phyloP scores from a whole-genome alignment of 2,113 vertebrate species.

The Copsychus sechellarum region DNA sequence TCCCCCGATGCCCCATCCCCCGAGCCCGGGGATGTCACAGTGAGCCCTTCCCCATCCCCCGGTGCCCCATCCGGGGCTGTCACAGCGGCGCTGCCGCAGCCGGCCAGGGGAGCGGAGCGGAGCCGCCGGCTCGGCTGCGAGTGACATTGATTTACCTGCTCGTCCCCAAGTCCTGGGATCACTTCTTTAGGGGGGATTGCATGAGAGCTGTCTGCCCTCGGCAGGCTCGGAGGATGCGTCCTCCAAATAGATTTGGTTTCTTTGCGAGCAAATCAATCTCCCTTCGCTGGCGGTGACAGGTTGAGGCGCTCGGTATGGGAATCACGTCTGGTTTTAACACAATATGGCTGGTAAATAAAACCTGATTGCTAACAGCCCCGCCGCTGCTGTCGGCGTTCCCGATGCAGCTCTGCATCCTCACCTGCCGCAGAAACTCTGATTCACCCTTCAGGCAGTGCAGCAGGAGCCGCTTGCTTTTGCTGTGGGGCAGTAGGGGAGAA shows the following conservation, averaged over 20 bases:
- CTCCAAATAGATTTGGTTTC: not conserved
- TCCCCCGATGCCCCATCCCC: too few relatives aligned
- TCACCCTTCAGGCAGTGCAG: not conserved
- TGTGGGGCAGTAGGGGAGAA: not conserved
- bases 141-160: not conserved
- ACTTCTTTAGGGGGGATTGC: not conserved
- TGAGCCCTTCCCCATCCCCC: not conserved
- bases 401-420: slow-evolving; percentile 36
- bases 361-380: slow-evolving; percentile 14
- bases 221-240: not conserved
- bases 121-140: not conserved
- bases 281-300: not conserved
- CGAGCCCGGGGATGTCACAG: too few relatives aligned
- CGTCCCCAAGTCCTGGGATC: not conserved
- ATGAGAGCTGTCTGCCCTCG: not conserved
- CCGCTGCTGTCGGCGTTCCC: not conserved
- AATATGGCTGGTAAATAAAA: slow-evolving; percentile 69
- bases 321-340: slow-evolving; percentile 53
- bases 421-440: slow-evolving; percentile 63
- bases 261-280: not conserved
- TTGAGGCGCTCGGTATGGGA: slow-evolving; percentile 29
- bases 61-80: too few relatives aligned
- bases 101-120: not conserved
- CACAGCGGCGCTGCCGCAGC: not conserved
- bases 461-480: not conserved